Conservation (phyloP, 2,113 vertebrate genomes). For the Galbula dea region DNA sequence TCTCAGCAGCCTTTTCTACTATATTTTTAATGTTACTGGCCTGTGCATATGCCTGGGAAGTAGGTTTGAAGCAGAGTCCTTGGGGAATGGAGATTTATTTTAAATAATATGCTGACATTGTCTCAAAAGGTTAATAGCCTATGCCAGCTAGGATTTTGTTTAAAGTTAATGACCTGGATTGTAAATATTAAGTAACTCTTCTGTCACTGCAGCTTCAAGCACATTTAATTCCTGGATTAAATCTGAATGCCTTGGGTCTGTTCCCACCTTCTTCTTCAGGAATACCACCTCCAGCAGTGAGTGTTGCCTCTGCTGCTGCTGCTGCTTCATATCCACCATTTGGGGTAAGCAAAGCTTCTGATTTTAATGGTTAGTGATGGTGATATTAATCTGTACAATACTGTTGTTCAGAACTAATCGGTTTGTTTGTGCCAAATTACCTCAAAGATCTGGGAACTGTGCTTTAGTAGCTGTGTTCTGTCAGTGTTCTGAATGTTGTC, state of each 20-base stretch:
- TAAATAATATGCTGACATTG: not conserved
- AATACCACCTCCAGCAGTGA: constrained; percentile 88
- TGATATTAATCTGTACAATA: not conserved
- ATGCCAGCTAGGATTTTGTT: not conserved
- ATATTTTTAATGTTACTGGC: not conserved
- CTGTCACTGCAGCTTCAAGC: constrained; percentile 89
- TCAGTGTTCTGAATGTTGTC: not conserved
- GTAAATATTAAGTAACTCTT: constrained; percentile 35
- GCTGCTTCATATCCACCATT: constrained; percentile 86
- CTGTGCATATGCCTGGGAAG: not conserved
- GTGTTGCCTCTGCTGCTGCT: constrained; percentile 82
- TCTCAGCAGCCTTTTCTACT: not conserved
- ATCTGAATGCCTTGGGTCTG: constrained; percentile 95
- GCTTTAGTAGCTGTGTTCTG: not conserved
- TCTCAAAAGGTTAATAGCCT: not conserved
- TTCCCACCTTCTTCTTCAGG: constrained; percentile 90
- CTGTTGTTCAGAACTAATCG: not conserved
- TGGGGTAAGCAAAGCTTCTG: constrained; percentile 81
- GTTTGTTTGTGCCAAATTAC: not conserved
- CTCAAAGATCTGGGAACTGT: not conserved
- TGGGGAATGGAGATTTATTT: not conserved
- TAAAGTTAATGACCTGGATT: not conserved
- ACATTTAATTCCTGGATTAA: constrained; percentile 97
- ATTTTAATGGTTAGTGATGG: not conserved
- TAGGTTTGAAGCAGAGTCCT: not conserved